These are phyloP conservation scores for Trypoxylus dichotomus DNA, from an alignment of 1,140 invertebrate species.

Conservation along the genomic window DNA sequence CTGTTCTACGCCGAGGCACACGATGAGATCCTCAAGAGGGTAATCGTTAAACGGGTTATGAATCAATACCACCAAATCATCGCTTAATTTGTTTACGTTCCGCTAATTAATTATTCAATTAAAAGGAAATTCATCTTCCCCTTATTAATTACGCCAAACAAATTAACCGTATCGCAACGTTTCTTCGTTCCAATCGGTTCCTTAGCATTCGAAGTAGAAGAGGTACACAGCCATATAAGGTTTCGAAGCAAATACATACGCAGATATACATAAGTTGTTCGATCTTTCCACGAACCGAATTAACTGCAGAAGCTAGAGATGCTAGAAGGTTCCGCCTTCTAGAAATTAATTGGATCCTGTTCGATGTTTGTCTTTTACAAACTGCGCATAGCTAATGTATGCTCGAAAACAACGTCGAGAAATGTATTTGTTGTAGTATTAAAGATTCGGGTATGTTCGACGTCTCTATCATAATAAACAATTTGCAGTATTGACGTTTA, in stretches of 20 bases:
- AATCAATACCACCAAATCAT: neutral
- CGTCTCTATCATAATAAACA: no score
- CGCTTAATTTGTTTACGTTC: neutral
- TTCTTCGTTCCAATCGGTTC: neutral
- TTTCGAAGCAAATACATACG: neutral
- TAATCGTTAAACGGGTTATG: neutral
- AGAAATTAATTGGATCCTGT: neutral
- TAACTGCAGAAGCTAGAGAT: neutral
- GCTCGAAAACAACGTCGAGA: no score
- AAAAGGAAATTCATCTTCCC: neutral
- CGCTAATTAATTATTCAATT: neutral
- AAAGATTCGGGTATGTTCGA: no score
- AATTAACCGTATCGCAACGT: neutral
- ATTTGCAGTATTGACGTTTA: no score
- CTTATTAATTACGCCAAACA: neutral
- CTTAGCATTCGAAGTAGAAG: no score
- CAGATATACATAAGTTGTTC: neutral
- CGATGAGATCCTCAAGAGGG: neutral
- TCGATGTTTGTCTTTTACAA: neutral
- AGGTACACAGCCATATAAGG: no score
- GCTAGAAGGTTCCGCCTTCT: neutral
- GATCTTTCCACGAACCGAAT: neutral
- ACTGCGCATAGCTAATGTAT: no score
- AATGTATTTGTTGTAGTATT: no score
- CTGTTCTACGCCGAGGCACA: neutral